Evolutionary conservation across 2,113 vertebrate species (phyloP), one percentile per base, ranked within the genome.

Genomic region (Craseonycteris thonglongyai): DNA sequence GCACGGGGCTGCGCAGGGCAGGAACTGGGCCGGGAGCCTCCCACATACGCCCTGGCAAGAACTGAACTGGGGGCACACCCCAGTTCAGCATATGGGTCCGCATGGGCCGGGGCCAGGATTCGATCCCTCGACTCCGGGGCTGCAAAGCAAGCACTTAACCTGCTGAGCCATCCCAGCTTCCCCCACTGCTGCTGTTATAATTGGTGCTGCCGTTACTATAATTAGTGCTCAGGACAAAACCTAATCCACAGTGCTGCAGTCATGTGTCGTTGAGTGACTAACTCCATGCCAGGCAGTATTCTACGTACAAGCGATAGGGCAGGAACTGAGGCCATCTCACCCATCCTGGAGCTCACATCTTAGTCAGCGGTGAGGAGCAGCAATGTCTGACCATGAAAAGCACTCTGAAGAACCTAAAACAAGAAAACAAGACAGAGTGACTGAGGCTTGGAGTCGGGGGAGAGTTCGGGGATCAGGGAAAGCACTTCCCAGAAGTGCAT

Each of bases 221-320:
- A 30, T 12, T 38, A 58, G 14, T 42, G 9, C 54, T 84, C 49
- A 18, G 7, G 59, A 76, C 42, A 38, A 84, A 66, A 81, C 13
- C 47, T 74, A 74, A 0, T 38, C 7, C 2, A 2, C 22, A 26
- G 0, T 35, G 14, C 26, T 42, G 5, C 54, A 54, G 6, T 5
- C 16, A 0, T n/a, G 45, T 15, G 14, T 30, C 13, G 13, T 0
- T n/a, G 66, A 61, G 61, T 21, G 10, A 16, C 47, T 75, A 6
- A 38, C 24, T 28, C 13, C 8, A 28, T 18, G 38, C 18, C 30
- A n/a, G 68, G 24, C 11, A 19, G 24, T 49, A 0, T 51, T 30
- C 75, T 33, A 0, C 1, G 1, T 3, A 10, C 18, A 14, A 65
- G 42, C 33, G 26, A 61, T 2, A 15, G 2, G 8, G 35, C 15